These are phyloP conservation scores for Tortrix viridana DNA, from an alignment of 2,888 invertebrate genomes.

Conservation along the genomic window DNA sequence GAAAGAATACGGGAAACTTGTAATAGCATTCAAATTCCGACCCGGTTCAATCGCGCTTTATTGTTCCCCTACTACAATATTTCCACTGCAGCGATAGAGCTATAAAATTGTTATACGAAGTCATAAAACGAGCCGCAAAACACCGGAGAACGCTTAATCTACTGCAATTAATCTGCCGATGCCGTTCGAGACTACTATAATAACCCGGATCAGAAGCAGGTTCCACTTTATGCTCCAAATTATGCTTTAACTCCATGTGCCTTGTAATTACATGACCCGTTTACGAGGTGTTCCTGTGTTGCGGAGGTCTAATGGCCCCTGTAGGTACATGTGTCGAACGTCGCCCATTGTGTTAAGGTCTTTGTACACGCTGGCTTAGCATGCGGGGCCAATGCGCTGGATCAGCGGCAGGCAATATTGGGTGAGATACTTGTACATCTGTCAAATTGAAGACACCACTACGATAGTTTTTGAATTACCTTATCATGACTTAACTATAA, in stretches of 20 bases:
- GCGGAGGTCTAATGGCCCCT: too few relatives aligned
- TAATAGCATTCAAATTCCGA: conserved; percentile 31
- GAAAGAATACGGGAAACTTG: conserved; percentile 33
- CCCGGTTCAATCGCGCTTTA: conserved; percentile 34
- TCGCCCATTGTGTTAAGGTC: too few relatives aligned
- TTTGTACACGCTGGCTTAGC: too few relatives aligned
- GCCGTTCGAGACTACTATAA: conserved; percentile 24
- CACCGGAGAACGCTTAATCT: conserved; percentile 33
- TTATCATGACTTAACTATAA: too few relatives aligned
- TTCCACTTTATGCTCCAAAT: conserved; percentile 27
- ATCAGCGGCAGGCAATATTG: too few relatives aligned
- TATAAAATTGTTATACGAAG: conserved; percentile 37
- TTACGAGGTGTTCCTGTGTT: too few relatives aligned
- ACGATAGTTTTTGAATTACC: too few relatives aligned
- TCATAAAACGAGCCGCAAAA: conserved; percentile 28
- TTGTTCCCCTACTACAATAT: conserved; percentile 34
- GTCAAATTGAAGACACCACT: too few relatives aligned
- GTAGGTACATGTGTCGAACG: too few relatives aligned
- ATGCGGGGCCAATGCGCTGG: too few relatives aligned
- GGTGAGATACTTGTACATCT: too few relatives aligned
- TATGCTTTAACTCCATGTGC: conserved; percentile 3
- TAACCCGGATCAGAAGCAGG: conserved; percentile 25
- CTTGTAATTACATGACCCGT: too few relatives aligned
- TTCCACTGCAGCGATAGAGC: conserved; percentile 37
- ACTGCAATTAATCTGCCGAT: conserved; percentile 35